Evolutionary conservation across 2,797 vertebrate species (phyloP).

Genomic region (Bovichtus variegatus): DNA sequence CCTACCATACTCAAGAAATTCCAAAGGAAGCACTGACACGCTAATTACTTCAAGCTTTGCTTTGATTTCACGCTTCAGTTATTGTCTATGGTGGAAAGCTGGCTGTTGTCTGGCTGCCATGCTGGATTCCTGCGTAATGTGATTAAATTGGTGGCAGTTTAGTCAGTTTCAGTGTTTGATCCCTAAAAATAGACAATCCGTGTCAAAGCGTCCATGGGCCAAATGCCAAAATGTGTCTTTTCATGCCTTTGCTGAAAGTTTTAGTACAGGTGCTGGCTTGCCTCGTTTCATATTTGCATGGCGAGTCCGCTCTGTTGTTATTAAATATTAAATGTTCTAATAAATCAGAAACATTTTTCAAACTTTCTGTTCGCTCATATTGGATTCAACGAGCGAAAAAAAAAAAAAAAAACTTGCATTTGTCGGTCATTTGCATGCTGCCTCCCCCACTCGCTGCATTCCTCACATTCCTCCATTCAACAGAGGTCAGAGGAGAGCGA

Average conservation of each 20-base stretch:
- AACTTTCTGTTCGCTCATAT: conserved; percentile 1
- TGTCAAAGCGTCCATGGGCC: neutral
- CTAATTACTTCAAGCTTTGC: conserved; percentile 14
- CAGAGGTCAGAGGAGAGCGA: conserved; percentile 38
- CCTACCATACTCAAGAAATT: conserved; percentile 38
- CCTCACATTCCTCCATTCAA: conserved; percentile 60
- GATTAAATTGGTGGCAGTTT: conserved; percentile 26
- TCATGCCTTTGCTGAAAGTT: neutral
- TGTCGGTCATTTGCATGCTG: conserved; percentile 29
- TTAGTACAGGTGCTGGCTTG: neutral
- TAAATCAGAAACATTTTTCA: conserved; percentile 13
- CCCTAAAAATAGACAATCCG: conserved; percentile 37
- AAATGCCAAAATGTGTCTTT: conserved; percentile 6
- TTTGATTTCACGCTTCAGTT: conserved; percentile 56
- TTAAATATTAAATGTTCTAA: neutral
- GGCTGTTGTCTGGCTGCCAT: conserved; percentile 29
- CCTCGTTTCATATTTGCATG: neutral
- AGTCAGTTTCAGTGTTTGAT: conserved; percentile 31
- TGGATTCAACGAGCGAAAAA: neutral
- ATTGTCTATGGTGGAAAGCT: conserved; percentile 24
- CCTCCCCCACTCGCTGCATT: conserved; percentile 59
- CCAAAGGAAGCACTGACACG: conserved; percentile 27
- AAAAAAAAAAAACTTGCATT: conserved; percentile 5
- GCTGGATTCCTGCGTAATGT: conserved; percentile 58
- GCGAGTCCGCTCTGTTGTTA: neutral